Percentiles rank a stretch among this genome's conserved stretches.
Conservation (phyloP, 2,888 invertebrate genomes). For the Mystacides longicornis region DNA sequence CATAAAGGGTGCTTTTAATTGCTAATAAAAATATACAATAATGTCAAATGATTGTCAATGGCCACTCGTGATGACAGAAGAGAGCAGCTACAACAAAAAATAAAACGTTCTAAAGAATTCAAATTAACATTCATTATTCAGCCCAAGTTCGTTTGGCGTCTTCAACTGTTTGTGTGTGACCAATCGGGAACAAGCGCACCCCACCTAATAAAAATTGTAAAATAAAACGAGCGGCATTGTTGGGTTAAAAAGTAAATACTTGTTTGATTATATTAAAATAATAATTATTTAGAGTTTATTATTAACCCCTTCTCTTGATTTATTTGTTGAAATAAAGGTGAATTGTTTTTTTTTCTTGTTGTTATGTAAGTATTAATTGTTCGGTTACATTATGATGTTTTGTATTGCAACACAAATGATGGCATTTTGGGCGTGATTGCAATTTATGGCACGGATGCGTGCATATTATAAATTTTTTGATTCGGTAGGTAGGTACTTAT, state of each 20-base stretch:
- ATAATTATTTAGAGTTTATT: too few relatives aligned
- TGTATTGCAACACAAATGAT: too few relatives aligned
- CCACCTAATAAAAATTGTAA: not conserved
- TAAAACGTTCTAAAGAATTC: conserved; percentile 2
- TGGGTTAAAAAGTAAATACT: too few relatives aligned
- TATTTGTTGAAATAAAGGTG: too few relatives aligned
- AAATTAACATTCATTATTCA: not conserved
- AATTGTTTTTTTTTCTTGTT: not conserved
- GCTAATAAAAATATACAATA: too few relatives aligned
- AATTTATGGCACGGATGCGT: too few relatives aligned
- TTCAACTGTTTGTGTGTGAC: conserved; percentile 2
- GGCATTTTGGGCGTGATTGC: too few relatives aligned
- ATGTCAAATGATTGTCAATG: not conserved
- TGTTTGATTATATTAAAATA: not conserved
- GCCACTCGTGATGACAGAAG: not conserved
- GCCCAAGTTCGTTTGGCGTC: not conserved
- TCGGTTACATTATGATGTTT: too few relatives aligned
- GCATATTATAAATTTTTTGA: too few relatives aligned
- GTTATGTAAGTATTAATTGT: not conserved
- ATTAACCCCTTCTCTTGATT: not conserved
- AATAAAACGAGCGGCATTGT: not conserved
- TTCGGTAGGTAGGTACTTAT: too few relatives aligned
- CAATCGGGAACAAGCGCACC: not conserved
- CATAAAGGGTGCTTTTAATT: too few relatives aligned
- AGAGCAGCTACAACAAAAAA: not conserved